Evolutionary conservation across 2,888 invertebrate species (phyloP).

Genomic region (Ichneumoninae sp.): DNA sequence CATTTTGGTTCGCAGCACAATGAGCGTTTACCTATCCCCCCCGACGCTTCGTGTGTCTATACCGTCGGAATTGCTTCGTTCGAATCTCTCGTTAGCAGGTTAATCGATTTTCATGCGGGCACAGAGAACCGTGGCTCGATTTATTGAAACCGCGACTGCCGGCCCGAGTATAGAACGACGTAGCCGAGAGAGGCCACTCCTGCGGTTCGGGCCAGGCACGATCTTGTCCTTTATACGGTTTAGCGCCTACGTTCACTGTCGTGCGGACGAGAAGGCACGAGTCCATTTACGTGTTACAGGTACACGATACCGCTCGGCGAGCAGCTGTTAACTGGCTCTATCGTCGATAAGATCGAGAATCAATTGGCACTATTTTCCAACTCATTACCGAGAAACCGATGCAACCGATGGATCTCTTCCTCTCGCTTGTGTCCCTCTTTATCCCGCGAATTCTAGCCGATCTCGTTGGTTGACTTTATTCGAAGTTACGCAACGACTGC

Average conservation of each 20-base stretch:
- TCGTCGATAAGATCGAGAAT: slow-evolving; percentile 58
- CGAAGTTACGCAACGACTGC: slow-evolving; percentile 47
- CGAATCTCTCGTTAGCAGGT: slow-evolving; percentile 45
- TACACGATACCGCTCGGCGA: slow-evolving; percentile 45
- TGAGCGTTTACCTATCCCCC: slow-evolving; percentile 16
- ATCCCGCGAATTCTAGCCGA: slow-evolving; percentile 24
- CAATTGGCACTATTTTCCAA: slow-evolving; percentile 67
- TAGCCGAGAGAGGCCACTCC: slow-evolving; percentile 57
- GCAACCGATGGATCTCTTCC: slow-evolving; percentile 56
- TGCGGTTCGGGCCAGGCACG: slow-evolving; percentile 53
- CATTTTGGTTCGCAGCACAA: slow-evolving; percentile 49
- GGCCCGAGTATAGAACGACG: slow-evolving; percentile 25
- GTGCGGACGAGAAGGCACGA: slow-evolving; percentile 53
- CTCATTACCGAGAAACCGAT: slow-evolving; percentile 63
- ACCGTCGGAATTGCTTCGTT: slow-evolving; percentile 28
- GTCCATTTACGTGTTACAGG: slow-evolving; percentile 40
- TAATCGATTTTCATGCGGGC: slow-evolving; percentile 65
- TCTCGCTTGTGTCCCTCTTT: background rate
- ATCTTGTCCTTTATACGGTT: slow-evolving; percentile 65
- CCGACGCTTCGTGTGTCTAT: background rate
- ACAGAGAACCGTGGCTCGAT: slow-evolving; percentile 47
- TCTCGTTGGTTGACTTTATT: slow-evolving; percentile 26
- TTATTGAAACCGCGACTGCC: slow-evolving; percentile 57
- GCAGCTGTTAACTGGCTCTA: slow-evolving; percentile 57
- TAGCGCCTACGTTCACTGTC: slow-evolving; percentile 59